Conservation (phyloP, 2,888 invertebrate genomes). For the Pollenia amentaria region DNA sequence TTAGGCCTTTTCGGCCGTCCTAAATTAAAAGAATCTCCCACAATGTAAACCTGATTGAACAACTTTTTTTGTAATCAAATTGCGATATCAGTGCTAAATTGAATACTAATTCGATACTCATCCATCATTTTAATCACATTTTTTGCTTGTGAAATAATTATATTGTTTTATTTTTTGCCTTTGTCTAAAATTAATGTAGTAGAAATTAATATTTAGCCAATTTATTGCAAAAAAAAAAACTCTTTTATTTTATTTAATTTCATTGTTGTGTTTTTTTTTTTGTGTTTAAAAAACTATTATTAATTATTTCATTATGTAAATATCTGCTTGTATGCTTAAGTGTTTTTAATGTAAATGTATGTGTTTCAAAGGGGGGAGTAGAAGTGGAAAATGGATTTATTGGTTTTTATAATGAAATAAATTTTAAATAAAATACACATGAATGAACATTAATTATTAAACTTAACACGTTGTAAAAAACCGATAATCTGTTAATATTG, state of each 20-base stretch:
- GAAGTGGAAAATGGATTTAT: neutral
- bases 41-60: neutral
- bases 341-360: neutral
- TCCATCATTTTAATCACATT: slow-evolving; percentile 15
- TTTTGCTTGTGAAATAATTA: slow-evolving; percentile 16
- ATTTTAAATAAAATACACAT: slow-evolving; percentile 57
- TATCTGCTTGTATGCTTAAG: slow-evolving; percentile 3
- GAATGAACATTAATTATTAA: slow-evolving; percentile 70
- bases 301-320: slow-evolving; percentile 52
- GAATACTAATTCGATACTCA: neutral
- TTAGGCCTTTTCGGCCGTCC: no score
- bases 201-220: slow-evolving; percentile 57
- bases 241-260: slow-evolving; percentile 26
- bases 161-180: slow-evolving; percentile 4
- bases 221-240: slow-evolving; percentile 19
- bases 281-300: slow-evolving; percentile 24
- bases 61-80: neutral
- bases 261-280: slow-evolving; percentile 20
- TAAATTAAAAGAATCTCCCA: no score
- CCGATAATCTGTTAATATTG: slow-evolving; percentile 74
- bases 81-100: slow-evolving; percentile 7
- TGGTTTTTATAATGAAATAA: slow-evolving; percentile 50
- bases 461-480: slow-evolving; percentile 67
- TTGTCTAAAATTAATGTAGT: slow-evolving; percentile 49
- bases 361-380: neutral